phyloP scores from a whole-genome alignment of 2,797 vertebrate species.

The Strix occidentalis region DNA sequence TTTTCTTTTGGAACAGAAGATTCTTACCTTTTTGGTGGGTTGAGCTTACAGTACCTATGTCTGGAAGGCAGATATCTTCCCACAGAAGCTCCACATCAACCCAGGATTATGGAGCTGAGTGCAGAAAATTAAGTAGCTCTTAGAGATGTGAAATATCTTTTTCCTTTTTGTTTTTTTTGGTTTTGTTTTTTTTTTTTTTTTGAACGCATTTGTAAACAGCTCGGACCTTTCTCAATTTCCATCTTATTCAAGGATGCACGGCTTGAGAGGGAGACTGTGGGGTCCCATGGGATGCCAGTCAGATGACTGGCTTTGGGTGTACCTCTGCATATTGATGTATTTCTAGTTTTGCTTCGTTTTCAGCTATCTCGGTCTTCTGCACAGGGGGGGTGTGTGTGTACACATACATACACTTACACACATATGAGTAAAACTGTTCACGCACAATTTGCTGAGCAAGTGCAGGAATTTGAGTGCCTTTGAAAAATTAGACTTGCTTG shows the following conservation, averaged over 20 bases:
- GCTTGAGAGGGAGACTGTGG: background rate
- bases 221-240: background rate
- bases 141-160: background rate
- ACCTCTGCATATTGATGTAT: background rate
- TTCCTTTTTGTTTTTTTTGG: background rate
- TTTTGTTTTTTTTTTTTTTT: background rate
- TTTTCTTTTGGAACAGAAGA: background rate
- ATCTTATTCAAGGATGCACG: background rate
- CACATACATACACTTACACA: no score
- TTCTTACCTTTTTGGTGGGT: background rate
- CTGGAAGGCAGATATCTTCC: background rate
- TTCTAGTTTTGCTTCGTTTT: background rate
- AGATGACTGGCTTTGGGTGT: background rate
- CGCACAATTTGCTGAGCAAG: background rate
- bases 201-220: background rate
- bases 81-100: background rate
- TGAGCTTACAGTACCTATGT: background rate
- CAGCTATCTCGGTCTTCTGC: background rate
- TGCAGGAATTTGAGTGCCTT: background rate
- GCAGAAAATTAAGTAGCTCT: background rate
- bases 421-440: background rate
- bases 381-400: accelerated
- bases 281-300: background rate
- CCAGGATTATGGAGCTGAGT: background rate
- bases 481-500: background rate